Conservation (phyloP, 2,888 invertebrate species). For the Caenorhabditis uteleia region DNA sequence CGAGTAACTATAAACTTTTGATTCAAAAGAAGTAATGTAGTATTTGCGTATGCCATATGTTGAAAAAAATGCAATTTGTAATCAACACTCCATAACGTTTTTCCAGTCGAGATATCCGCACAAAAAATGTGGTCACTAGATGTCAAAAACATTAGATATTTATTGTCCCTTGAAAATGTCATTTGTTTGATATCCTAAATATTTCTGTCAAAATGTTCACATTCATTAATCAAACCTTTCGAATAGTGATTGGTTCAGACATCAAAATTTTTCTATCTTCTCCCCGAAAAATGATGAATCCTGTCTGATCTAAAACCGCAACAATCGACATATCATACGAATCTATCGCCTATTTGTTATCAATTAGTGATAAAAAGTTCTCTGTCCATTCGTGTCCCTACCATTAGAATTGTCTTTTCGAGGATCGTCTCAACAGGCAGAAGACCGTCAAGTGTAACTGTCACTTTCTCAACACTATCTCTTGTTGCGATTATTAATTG, state of each 20-base stretch:
- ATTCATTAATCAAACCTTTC: constrained; percentile 11
- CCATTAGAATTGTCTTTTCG: constrained; percentile 23
- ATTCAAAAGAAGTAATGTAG: constrained; percentile 33
- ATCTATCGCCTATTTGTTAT: constrained; percentile 27
- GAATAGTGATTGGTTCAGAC: constrained; percentile 20
- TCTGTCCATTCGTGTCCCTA: not conserved
- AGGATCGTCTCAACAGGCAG: constrained; percentile 18
- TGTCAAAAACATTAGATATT: constrained; percentile 42
- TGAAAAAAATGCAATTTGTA: constrained; percentile 49
- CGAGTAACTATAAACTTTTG: constrained; percentile 42
- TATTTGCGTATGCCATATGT: constrained; percentile 32
- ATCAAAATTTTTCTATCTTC: constrained; percentile 33
- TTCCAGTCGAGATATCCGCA: constrained; percentile 27
- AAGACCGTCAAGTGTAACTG: constrained; percentile 38
- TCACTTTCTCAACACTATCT: constrained; percentile 17
- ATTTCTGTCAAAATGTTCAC: not conserved
- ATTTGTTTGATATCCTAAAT: constrained; percentile 40
- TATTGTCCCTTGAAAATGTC: constrained; percentile 42
- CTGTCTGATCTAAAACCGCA: constrained; percentile 34
- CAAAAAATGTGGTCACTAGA: constrained; percentile 42
- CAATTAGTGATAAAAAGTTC: constrained; percentile 9
- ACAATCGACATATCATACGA: constrained; percentile 37
- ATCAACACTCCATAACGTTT: constrained; percentile 46
- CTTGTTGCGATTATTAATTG: constrained; percentile 24
- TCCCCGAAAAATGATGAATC: constrained; percentile 37